phyloP scores from a whole-genome alignment of 2,797 vertebrate species.

The Clarias pachynema region DNA sequence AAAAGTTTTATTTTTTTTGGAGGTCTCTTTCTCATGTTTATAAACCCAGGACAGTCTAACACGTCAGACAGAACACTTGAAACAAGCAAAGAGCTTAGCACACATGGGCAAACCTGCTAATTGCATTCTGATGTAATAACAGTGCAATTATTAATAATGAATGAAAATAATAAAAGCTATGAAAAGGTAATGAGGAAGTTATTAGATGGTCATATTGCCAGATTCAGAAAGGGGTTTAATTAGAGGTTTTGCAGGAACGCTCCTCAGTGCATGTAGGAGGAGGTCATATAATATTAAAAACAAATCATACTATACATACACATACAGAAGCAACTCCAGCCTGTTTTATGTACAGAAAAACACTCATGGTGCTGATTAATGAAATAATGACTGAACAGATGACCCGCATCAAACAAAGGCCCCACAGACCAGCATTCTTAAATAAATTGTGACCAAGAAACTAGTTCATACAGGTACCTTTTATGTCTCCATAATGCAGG shows the following conservation, averaged over 20 bases:
- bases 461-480: conserved; percentile 14
- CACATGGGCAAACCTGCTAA: conserved; percentile 13
- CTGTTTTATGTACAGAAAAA: neutral
- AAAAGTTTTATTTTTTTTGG: neutral
- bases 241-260: neutral
- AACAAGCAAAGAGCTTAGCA: conserved; percentile 2
- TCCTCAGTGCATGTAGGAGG: neutral
- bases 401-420: neutral
- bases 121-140: conserved; percentile 24
- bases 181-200: neutral
- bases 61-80: neutral
- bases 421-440: neutral
- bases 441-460: conserved; percentile 8
- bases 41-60: neutral
- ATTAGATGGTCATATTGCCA: conserved; percentile 11
- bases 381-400: neutral
- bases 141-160: conserved; percentile 20
- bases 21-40: neutral
- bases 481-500: conserved; percentile 16
- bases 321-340: neutral
- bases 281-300: neutral
- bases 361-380: conserved; percentile 6
- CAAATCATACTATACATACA: neutral
- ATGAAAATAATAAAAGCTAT: conserved; percentile 26
- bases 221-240: neutral